phyloP scores from a whole-genome alignment of 1,140 invertebrate genomes.

The Drosophila sp. region DNA sequence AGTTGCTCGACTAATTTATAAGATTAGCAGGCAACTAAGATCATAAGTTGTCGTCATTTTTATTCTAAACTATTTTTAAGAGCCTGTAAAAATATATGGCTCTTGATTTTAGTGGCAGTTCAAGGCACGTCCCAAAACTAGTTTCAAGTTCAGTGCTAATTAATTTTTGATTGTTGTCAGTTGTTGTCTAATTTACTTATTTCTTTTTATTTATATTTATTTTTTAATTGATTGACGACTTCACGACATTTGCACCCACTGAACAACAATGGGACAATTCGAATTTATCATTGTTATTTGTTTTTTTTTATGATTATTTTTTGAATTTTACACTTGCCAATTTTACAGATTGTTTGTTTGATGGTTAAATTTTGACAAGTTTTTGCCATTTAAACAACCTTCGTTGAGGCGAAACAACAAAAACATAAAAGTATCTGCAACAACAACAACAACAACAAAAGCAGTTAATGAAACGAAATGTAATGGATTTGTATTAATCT shows the following conservation, averaged over 20 bases:
- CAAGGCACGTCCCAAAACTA: slow-evolving; percentile 32
- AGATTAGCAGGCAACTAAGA: slow-evolving; percentile 1
- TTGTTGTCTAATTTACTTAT: slow-evolving; percentile 9
- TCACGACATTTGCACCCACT: slow-evolving; percentile 74
- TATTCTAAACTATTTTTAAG: neutral
- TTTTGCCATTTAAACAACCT: slow-evolving; percentile 62
- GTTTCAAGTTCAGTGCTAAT: slow-evolving; percentile 73
- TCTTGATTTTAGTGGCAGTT: neutral
- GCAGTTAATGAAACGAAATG: slow-evolving; percentile 25
- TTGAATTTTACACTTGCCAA: slow-evolving; percentile 68
- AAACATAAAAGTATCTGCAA: slow-evolving; percentile 1
- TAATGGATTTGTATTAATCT: slow-evolving; percentile 49
- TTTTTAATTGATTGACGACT: slow-evolving; percentile 78
- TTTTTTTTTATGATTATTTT: slow-evolving; percentile 18
- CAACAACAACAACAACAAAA: slow-evolving; percentile 10
- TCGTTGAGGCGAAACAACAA: slow-evolving; percentile 35
- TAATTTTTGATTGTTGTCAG: slow-evolving; percentile 62
- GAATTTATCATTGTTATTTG: slow-evolving; percentile 30
- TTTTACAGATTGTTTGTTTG: slow-evolving; percentile 53
- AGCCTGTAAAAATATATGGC: neutral
- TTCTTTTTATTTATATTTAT: slow-evolving; percentile 38
- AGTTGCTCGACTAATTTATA: neutral
- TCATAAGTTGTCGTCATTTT: neutral
- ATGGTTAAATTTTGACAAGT: slow-evolving; percentile 56
- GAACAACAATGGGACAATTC: slow-evolving; percentile 59